Evolutionary conservation across 2,113 vertebrate genomes (phyloP), one percentile per base, ranked within the genome.

Genomic region (Ageneiosus marmoratus): DNA sequence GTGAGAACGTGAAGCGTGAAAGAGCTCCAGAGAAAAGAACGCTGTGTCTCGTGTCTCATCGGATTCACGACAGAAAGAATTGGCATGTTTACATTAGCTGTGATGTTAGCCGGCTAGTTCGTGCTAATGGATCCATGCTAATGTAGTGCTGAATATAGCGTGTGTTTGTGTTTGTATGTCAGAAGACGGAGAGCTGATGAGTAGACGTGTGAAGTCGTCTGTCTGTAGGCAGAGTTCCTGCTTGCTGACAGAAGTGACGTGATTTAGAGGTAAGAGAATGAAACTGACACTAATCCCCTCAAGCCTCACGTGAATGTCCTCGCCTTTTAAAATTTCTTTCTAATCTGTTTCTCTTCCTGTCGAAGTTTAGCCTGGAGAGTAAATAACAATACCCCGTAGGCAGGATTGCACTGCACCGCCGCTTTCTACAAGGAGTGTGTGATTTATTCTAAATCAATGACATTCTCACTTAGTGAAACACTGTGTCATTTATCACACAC

Each of bases 401-500:
- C 44, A 27, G 10, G 37, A 20, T 41, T 5, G 20, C 65, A 41
- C 34, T 10, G 65, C 65, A 69, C 34, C 20, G 15, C 5, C 34
- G 10, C 65, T 41, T 22, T 41, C 22, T 32, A 69, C 44, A 29
- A 73, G 13, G 5, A 50, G 13, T 46, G 44, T 50, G 46, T 50
- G 24, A 50, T 27, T 27, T 50, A 48, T 48, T 73, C 46, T 27
- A 18, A 50, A 50, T 50, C 70, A 73, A 50, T 24, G 70, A 73
- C 70, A 50, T 48, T 50, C 44, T 27, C 70, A 73, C n/a, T 50
- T 50, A 29, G 70, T 5, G n/a, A 50, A 73, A 32, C 70, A 27
- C n/a, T 29, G n/a, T 50, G 70, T 73, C 22, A 12, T 73, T 73
- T 29, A 73, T 73, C 70, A 73, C 70, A 50, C 24, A 44, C 27